phyloP scores from a whole-genome alignment of 2,888 invertebrate species.

The Ellobium chinense region DNA sequence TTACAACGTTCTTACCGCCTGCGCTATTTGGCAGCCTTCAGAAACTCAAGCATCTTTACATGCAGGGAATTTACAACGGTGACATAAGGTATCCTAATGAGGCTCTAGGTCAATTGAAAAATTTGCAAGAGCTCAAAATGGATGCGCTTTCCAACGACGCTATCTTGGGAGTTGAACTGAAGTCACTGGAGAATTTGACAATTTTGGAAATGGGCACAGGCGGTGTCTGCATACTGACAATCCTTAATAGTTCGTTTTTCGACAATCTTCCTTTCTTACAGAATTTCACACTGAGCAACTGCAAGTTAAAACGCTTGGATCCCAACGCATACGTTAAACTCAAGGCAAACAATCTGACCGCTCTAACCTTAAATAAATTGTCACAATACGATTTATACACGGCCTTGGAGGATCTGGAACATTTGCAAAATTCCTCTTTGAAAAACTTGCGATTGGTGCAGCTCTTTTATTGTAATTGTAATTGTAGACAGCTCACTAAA shows the following conservation, averaged over 20 bases:
- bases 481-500: too few relatives aligned
- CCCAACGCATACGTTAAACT: too few relatives aligned
- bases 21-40: not conserved
- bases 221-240: not conserved
- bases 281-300: too few relatives aligned
- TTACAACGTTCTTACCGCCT: not conserved
- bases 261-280: not conserved
- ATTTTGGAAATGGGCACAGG: too few relatives aligned
- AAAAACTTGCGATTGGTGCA: not conserved
- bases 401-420: not conserved
- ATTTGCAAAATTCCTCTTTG: not conserved
- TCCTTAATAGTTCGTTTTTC: not conserved
- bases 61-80: not conserved
- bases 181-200: too few relatives aligned
- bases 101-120: not conserved
- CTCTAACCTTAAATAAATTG: not conserved
- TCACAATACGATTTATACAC: not conserved
- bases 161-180: too few relatives aligned
- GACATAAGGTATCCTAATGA: not conserved
- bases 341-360: too few relatives aligned
- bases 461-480: too few relatives aligned
- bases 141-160: too few relatives aligned
- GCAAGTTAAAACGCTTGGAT: too few relatives aligned
- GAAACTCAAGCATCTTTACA: not conserved
- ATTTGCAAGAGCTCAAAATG: not conserved